phyloP scores from a whole-genome alignment of 2,888 invertebrate species.

The Listrodromus nycthemerus region DNA sequence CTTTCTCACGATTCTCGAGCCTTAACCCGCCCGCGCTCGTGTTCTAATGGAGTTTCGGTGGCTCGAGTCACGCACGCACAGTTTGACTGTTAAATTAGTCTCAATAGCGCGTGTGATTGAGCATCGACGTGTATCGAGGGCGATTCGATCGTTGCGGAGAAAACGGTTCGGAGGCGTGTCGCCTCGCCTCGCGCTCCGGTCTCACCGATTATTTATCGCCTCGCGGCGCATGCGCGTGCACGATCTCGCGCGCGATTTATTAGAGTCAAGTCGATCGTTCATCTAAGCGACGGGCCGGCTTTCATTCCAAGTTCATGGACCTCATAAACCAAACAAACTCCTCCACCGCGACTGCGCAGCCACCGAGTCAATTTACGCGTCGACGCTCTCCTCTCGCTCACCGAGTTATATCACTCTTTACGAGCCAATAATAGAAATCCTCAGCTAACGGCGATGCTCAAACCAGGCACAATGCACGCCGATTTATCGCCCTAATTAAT shows the following conservation, averaged over 20 bases:
- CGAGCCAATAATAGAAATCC: constrained; percentile 72
- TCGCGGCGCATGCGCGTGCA: constrained; percentile 37
- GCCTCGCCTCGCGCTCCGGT: constrained; percentile 22
- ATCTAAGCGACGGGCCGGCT: constrained; percentile 45
- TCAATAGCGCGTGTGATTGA: constrained; percentile 61
- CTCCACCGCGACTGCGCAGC: background rate
- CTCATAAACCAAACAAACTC: constrained; percentile 67
- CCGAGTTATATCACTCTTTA: constrained; percentile 46
- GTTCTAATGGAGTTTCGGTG: constrained; percentile 59
- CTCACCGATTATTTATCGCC: constrained; percentile 66
- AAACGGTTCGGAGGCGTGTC: constrained; percentile 35
- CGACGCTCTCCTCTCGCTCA: background rate
- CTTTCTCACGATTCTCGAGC: constrained; percentile 45
- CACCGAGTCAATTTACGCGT: constrained; percentile 6
- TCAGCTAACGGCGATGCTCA: constrained; percentile 26
- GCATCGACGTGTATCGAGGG: constrained; percentile 37
- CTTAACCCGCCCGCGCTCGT: background rate
- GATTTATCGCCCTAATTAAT: constrained; percentile 68
- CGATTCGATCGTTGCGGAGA: constrained; percentile 18
- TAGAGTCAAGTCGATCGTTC: constrained; percentile 66
- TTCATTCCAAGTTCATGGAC: constrained; percentile 70
- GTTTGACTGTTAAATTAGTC: constrained; percentile 61
- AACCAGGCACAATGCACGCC: constrained; percentile 70
- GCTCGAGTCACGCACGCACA: constrained; percentile 46
- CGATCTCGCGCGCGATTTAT: constrained; percentile 52